A percentile compares a stretch with the other conserved stretches of the same genome.
Conservation (phyloP, 2,888 invertebrate genomes). For the Archips crataeganus region DNA sequence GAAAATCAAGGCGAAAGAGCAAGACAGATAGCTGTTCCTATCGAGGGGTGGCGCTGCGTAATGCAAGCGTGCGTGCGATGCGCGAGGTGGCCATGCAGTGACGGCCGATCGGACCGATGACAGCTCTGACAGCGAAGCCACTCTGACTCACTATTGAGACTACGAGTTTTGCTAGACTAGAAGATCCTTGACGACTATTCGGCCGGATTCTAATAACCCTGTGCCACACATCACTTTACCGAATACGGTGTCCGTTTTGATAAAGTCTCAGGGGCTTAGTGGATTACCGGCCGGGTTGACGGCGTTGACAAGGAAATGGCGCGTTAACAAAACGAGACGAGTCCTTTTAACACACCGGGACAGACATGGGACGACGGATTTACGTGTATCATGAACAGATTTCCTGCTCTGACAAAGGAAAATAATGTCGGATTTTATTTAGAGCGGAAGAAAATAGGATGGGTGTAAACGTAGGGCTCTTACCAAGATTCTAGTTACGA, state of each 20-base stretch:
- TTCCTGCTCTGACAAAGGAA: constrained; percentile 80
- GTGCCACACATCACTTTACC: constrained; percentile 56
- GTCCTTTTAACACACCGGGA: constrained; percentile 78
- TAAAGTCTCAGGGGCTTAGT: constrained; percentile 66
- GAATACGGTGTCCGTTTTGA: constrained; percentile 45
- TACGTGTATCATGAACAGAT: constrained; percentile 82
- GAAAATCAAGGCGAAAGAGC: constrained; percentile 55
- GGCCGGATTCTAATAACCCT: constrained; percentile 59
- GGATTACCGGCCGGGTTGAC: constrained; percentile 74
- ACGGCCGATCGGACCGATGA: constrained; percentile 82
- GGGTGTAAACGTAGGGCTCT: neutral
- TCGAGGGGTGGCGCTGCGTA: constrained; percentile 85
- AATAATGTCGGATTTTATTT: constrained; percentile 71
- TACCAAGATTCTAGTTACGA: constrained; percentile 1
- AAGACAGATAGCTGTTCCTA: constrained; percentile 70
- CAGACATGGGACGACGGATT: constrained; percentile 82
- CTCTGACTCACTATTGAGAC: constrained; percentile 70
- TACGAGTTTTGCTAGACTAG: constrained; percentile 56
- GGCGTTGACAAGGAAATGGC: constrained; percentile 79
- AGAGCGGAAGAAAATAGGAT: constrained; percentile 17
- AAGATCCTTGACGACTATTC: constrained; percentile 48
- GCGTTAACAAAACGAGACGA: constrained; percentile 80
- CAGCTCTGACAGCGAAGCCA: constrained; percentile 76
- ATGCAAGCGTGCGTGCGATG: constrained; percentile 86
- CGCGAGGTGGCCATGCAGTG: constrained; percentile 85